Evolutionary conservation across 2,113 vertebrate species (phyloP).

Genomic region (Tautogolabrus adspersus): DNA sequence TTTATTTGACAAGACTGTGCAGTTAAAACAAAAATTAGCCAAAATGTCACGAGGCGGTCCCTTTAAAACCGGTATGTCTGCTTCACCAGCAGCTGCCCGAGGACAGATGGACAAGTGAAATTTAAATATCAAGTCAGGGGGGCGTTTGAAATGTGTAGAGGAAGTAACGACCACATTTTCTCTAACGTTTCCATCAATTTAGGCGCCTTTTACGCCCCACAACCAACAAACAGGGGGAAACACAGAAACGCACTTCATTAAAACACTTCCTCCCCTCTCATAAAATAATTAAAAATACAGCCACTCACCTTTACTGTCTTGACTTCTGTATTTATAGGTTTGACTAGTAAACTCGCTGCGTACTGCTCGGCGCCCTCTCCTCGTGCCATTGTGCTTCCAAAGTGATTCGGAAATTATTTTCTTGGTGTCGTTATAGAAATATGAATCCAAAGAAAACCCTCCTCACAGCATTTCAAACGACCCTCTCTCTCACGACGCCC

Average conservation of each 20-base stretch:
- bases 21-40: background rate
- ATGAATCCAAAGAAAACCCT: background rate
- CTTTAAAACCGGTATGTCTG: slow-evolving; percentile 23
- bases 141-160: background rate
- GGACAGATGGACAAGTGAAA: slow-evolving; percentile 20
- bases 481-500: background rate
- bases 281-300: rapidly evolving
- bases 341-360: slow-evolving; percentile 56
- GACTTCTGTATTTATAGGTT: slow-evolving; percentile 54
- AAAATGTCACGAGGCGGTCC: background rate
- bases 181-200: background rate
- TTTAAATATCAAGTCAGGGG: slow-evolving; percentile 22
- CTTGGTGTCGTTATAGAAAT: too few relatives aligned
- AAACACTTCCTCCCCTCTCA: background rate
- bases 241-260: background rate
- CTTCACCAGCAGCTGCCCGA: background rate
- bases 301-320: slow-evolving; percentile 63
- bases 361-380: slow-evolving; percentile 74
- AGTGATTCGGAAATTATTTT: background rate
- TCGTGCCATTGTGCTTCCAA: slow-evolving; percentile 63
- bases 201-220: slow-evolving; percentile 14
- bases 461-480: background rate
- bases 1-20: background rate
- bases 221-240: rapidly evolving
- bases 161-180: background rate